phyloP scores from a whole-genome alignment of 2,888 invertebrate species.

The Dyspetes luteomarginatus region DNA sequence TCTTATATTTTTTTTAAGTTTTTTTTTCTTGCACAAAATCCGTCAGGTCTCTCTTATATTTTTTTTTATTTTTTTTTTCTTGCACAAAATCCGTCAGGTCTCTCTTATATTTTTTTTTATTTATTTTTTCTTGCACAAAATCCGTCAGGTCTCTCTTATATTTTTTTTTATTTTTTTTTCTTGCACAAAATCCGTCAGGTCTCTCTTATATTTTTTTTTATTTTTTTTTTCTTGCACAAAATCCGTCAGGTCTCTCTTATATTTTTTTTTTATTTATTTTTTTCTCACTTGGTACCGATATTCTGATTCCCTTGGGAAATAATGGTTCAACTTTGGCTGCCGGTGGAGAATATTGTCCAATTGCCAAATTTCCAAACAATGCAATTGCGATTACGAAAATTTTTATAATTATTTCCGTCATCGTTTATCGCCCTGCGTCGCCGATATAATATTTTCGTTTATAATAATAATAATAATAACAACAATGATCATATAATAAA shows the following conservation, averaged over 20 bases:
- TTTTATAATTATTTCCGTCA: neutral
- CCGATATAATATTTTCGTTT: neutral
- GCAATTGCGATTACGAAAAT: neutral
- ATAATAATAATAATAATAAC: neutral
- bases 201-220: too few species aligned
- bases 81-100: too few species aligned
- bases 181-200: neutral
- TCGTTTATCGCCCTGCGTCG: neutral
- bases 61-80: too few species aligned
- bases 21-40: too few species aligned
- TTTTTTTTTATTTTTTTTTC: neutral
- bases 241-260: neutral
- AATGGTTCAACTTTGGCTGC: conserved; percentile 85
- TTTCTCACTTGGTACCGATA: conserved; percentile 86
- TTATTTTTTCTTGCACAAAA: too few species aligned
- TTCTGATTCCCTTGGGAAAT: conserved; percentile 86
- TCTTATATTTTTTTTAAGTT: too few species aligned
- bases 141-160: too few species aligned
- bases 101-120: too few species aligned
- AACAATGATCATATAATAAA: neutral
- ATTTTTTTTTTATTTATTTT: neutral
- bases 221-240: neutral
- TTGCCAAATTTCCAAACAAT: neutral
- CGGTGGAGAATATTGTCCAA: conserved; percentile 57
- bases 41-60: too few species aligned